Evolutionary conservation across 2,888 invertebrate species (phyloP).

Genomic region (Lagria hirta): DNA sequence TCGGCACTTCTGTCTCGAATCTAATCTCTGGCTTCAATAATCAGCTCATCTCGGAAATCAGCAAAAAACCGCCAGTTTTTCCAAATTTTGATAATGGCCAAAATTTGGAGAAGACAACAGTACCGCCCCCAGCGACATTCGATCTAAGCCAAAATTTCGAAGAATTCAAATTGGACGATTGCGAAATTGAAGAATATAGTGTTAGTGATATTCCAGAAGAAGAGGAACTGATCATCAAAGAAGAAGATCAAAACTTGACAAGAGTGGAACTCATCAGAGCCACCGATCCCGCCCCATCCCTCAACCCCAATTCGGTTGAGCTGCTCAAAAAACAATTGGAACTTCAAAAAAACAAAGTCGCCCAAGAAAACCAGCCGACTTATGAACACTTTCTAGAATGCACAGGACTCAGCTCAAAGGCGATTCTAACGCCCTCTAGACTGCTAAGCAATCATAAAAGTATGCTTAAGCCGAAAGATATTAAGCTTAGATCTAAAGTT

Average conservation of each 20-base stretch:
- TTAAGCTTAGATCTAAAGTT: slow-evolving; percentile 72
- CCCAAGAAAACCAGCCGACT: slow-evolving; percentile 50
- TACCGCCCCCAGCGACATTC: slow-evolving; percentile 54
- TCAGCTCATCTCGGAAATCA: slow-evolving; percentile 33
- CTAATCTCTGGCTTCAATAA: slow-evolving; percentile 54
- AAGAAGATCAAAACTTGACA: slow-evolving; percentile 27
- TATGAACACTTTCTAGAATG: slow-evolving; percentile 79
- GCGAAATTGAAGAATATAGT: slow-evolving; percentile 59
- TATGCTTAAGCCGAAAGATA: slow-evolving; percentile 75
- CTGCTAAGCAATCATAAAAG: slow-evolving; percentile 73
- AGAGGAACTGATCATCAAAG: slow-evolving; percentile 19
- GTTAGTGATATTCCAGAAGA: slow-evolving; percentile 37
- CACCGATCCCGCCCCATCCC: slow-evolving; percentile 35
- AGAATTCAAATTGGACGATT: slow-evolving; percentile 76
- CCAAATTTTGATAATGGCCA: slow-evolving; percentile 52
- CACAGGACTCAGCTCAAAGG: slow-evolving; percentile 78
- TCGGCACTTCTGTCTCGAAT: slow-evolving; percentile 64
- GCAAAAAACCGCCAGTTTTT: slow-evolving; percentile 32
- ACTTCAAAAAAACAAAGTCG: slow-evolving; percentile 47
- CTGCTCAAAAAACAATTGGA: slow-evolving; percentile 48
- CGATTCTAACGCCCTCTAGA: slow-evolving; percentile 68
- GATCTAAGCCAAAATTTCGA: slow-evolving; percentile 77
- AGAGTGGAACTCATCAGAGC: slow-evolving; percentile 45
- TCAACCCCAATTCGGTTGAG: slow-evolving; percentile 45
- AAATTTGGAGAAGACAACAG: slow-evolving; percentile 47